Evolutionary conservation across 2,113 vertebrate genomes (phyloP).

Genomic region (Malurus cyaneus): DNA sequence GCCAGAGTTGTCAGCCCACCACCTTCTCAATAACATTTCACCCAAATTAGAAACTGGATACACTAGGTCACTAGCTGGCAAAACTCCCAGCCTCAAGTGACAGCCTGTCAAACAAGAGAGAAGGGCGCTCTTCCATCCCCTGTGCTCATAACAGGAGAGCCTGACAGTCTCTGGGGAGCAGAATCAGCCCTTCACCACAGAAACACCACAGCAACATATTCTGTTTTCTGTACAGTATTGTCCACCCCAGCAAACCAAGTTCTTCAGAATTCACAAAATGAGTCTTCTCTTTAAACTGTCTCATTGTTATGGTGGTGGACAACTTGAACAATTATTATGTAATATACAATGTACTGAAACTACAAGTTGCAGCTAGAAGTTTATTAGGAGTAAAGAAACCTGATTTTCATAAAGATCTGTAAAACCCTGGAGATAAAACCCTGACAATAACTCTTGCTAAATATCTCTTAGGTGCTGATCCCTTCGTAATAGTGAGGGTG

Average conservation of each 20-base stretch:
- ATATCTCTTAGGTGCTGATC: not conserved
- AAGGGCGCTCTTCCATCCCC: not conserved
- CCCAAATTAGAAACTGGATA: slow-evolving; percentile 48
- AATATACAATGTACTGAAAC: not conserved
- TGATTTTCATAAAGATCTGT: not conserved
- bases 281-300: not conserved
- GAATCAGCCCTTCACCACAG: not conserved
- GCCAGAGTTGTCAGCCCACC: slow-evolving; percentile 21
- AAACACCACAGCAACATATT: not conserved
- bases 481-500: not conserved
- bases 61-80: slow-evolving; percentile 26
- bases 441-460: not conserved
- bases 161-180: not conserved
- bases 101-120: not conserved
- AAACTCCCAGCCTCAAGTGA: slow-evolving; percentile 23
- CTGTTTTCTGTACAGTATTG: not conserved
- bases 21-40: slow-evolving; percentile 29
- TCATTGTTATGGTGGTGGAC: not conserved
- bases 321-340: not conserved
- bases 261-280: not conserved
- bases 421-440: not conserved
- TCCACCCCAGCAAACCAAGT: not conserved
- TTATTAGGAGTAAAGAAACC: not conserved
- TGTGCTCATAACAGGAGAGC: not conserved
- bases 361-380: not conserved